Percentiles rank a stretch among this genome's conserved stretches.
These are phyloP conservation scores for Theropithecus gelada DNA, from an alignment of 2,113 vertebrate species.

Conservation along the genomic window DNA sequence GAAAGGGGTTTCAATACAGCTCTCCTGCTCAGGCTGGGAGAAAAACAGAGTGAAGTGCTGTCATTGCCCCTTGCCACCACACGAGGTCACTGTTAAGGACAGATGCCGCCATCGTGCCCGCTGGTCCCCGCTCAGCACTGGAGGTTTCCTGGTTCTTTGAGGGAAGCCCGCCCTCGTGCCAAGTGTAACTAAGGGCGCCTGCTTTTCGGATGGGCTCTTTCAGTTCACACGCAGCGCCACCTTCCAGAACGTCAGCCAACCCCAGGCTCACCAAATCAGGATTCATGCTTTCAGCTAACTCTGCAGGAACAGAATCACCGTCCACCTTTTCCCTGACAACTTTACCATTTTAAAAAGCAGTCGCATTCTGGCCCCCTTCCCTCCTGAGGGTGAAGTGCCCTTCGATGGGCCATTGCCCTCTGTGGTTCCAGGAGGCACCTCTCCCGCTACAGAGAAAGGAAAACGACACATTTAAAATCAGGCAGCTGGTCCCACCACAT, in stretches of 20 bases:
- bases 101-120: accelerated
- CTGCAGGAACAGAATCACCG: background rate
- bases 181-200: background rate
- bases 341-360: background rate
- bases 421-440: background rate
- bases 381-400: background rate
- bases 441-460: background rate
- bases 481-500: accelerated
- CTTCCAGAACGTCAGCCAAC: background rate
- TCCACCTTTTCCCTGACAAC: no score
- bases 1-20: background rate
- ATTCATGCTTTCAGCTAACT: no score
- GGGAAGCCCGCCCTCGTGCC: background rate
- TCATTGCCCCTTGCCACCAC: background rate
- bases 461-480: background rate
- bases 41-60: background rate
- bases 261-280: background rate
- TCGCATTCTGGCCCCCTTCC: accelerated
- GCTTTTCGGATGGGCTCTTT: background rate
- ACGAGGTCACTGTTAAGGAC: background rate
- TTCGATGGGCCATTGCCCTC: background rate
- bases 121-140: accelerated
- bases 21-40: background rate
- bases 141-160: background rate
- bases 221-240: no score